Evolutionary conservation across 2,113 vertebrate genomes (phyloP).

Genomic region (Uria lomvia): DNA sequence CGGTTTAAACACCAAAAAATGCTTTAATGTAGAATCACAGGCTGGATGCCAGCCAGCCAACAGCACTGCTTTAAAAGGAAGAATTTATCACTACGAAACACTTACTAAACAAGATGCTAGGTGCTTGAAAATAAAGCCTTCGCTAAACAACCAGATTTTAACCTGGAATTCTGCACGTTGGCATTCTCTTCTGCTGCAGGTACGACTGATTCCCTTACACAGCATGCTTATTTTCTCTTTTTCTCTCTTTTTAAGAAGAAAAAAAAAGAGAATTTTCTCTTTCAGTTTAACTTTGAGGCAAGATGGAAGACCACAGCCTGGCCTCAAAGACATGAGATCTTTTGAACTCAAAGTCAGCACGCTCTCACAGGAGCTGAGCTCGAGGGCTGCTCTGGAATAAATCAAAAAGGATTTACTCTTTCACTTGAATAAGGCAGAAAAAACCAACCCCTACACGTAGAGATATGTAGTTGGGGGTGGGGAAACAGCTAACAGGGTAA

Average conservation of each 20-base stretch:
- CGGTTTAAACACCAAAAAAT: not conserved
- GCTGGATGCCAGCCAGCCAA: constrained; percentile 16
- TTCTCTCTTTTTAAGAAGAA: not conserved
- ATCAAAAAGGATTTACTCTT: constrained; percentile 25
- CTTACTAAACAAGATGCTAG: not conserved
- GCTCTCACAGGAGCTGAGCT: constrained; percentile 21
- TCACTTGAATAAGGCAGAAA: not conserved
- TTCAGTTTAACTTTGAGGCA: constrained; percentile 31
- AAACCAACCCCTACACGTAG: not conserved
- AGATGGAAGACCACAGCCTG: constrained; percentile 15
- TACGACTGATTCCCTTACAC: not conserved
- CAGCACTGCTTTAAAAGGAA: not conserved
- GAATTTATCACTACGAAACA: not conserved
- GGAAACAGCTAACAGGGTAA: not conserved
- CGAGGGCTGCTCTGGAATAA: constrained; percentile 20
- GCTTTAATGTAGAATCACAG: not conserved
- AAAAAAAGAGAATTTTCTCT: not conserved
- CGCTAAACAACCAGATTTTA: not conserved
- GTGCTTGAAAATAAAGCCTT: constrained; percentile 19
- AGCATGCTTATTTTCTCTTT: not conserved
- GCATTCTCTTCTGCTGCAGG: not conserved
- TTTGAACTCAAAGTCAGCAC: constrained; percentile 41
- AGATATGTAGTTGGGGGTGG: not conserved
- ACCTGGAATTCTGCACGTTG: not conserved
- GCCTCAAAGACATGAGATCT: constrained; percentile 39